Conservation (phyloP, 2,113 vertebrate genomes). For the Scomber scombrus region DNA sequence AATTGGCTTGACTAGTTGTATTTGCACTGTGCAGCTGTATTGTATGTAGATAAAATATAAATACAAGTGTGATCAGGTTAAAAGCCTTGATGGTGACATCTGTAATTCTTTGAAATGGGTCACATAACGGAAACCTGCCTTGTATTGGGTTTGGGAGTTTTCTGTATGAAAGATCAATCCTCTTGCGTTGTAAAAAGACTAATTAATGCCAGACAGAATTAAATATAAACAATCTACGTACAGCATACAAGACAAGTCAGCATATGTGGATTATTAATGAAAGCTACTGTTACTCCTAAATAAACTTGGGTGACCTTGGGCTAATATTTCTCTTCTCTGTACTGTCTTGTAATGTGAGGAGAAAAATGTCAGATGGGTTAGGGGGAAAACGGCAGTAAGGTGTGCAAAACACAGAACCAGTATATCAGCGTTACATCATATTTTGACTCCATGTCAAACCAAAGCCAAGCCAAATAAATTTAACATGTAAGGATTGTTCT, state of each 20-base stretch:
- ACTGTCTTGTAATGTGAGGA: too few relatives aligned
- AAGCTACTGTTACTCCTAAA: conserved; percentile 12
- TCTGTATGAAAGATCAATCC: neutral
- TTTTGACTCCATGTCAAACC: too few relatives aligned
- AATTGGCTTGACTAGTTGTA: too few relatives aligned
- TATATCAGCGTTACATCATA: too few relatives aligned
- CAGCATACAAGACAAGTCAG: conserved; percentile 24
- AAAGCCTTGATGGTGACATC: neutral
- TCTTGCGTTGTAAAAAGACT: conserved; percentile 4
- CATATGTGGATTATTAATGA: conserved; percentile 43
- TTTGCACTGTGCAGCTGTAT: too few relatives aligned
- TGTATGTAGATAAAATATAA: neutral
- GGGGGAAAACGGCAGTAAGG: too few relatives aligned
- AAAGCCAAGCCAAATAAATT: too few relatives aligned
- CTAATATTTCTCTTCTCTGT: conserved; percentile 1
- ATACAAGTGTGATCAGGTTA: neutral
- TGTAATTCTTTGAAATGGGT: neutral
- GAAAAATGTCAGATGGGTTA: too few relatives aligned
- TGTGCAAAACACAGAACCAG: too few relatives aligned
- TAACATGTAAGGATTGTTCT: too few relatives aligned
- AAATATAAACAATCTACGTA: conserved; percentile 9
- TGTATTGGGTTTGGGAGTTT: neutral
- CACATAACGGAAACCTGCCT: neutral
- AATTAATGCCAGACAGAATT: neutral
- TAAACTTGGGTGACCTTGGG: conserved; percentile 1